Evolutionary conservation across 2,113 vertebrate genomes (phyloP), one percentile per base, ranked within the genome.

Genomic region (Dicerorhinus sumatrensis): DNA sequence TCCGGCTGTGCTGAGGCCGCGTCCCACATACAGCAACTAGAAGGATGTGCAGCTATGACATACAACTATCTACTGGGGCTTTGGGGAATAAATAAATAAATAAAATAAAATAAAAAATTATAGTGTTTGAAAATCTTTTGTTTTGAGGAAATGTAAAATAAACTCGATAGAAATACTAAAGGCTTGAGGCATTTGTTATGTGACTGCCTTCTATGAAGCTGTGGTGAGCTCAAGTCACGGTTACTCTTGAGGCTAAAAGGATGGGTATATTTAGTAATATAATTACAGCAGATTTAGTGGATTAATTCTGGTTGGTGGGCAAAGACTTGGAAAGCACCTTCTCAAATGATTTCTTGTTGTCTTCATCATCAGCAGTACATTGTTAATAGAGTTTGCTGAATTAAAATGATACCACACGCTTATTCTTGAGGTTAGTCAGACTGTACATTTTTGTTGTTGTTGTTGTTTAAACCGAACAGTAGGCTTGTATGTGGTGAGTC

Each of bases 41-140:
- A n/a, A n/a, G n/a, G n/a, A n/a, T n/a, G n/a, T n/a, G n/a, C n/a
- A n/a, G n/a, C n/a, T n/a, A n/a, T n/a, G n/a, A n/a, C n/a, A n/a
- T n/a, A n/a, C n/a, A n/a, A n/a, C n/a, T n/a, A n/a, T n/a, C n/a
- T n/a, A n/a, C n/a, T n/a, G n/a, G n/a, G n/a, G n/a, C n/a, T n/a
- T n/a, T n/a, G n/a, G n/a, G n/a, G n/a, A n/a, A n/a, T n/a, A n/a
- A n/a, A n/a, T n/a, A n/a, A n/a, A n/a, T n/a, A n/a, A n/a, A n/a
- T n/a, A n/a, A n/a, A n/a, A n/a, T n/a, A n/a, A n/a, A n/a, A n/a
- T n/a, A n/a, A n/a, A n/a, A n/a, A n/a, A n/a, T n/a, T n/a, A 73
- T 10, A 73, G n/a, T 81, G 18, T 94, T 86, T 91, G 75, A 80
- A 94, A 85, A 79, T 89, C 72, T 63, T 88, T n/a, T 86, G 63